These are phyloP conservation scores for Isichthys henryi DNA, from an alignment of 2,113 vertebrate genomes.

Conservation along the genomic window DNA sequence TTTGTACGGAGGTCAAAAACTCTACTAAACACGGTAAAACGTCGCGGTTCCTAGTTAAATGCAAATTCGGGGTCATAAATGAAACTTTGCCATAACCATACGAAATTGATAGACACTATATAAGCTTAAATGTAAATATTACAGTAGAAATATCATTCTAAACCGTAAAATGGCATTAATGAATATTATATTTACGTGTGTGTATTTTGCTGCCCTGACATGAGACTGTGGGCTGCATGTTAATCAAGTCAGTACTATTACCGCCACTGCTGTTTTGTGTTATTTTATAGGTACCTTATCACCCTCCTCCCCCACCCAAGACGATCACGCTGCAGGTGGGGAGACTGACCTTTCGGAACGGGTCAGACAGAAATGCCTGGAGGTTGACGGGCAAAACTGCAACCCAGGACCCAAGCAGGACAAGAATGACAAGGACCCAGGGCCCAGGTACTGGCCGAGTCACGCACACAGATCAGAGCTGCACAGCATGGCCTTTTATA, in stretches of 20 bases:
- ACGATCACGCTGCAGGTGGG: not conserved
- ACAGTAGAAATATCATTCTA: not conserved
- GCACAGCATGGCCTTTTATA: not conserved
- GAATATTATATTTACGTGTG: not conserved
- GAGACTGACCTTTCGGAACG: not conserved
- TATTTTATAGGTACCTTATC: not conserved
- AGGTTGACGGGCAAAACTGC: not conserved
- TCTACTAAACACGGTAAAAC: conserved; percentile 2
- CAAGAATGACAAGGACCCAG: conserved; percentile 14
- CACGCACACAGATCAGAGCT: not conserved
- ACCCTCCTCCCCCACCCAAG: not conserved
- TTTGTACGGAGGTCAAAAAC: not conserved
- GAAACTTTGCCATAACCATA: too few relatives aligned
- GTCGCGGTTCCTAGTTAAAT: not conserved
- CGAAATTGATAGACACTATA: not conserved
- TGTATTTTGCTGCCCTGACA: not conserved
- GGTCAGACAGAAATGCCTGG: not conserved
- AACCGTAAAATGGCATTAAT: not conserved
- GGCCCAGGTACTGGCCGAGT: conserved; percentile 37
- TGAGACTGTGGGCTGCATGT: not conserved
- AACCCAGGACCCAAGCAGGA: not conserved
- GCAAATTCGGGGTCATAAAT: not conserved
- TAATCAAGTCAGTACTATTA: not conserved
- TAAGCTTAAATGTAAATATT: too few relatives aligned
- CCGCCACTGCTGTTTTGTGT: not conserved